These are phyloP conservation scores for Danio tinwini DNA, from an alignment of 2,797 vertebrate genomes.

Conservation along the genomic window DNA sequence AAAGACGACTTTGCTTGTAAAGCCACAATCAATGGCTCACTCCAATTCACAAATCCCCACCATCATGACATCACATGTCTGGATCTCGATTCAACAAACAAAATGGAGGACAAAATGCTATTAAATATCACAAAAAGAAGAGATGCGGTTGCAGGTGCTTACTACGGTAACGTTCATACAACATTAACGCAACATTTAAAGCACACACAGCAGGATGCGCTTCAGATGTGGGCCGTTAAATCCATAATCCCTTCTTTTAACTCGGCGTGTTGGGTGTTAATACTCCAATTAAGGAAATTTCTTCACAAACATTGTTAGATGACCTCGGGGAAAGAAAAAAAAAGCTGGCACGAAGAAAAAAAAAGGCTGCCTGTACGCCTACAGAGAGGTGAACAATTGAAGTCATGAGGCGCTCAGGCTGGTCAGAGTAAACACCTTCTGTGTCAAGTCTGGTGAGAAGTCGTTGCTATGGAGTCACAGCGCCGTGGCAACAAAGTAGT, in stretches of 20 bases:
- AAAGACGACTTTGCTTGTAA: constrained; percentile 36
- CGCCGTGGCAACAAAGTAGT: constrained; percentile 57
- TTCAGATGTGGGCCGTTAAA: constrained; percentile 52
- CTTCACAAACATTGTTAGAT: neutral
- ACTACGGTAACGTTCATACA: neutral
- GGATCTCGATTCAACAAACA: constrained; percentile 33
- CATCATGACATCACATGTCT: constrained; percentile 20
- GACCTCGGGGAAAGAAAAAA: neutral
- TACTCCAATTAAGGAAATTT: constrained; percentile 64
- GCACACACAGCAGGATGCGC: neutral
- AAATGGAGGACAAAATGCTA: constrained; percentile 46
- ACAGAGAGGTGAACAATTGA: constrained; percentile 70
- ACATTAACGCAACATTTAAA: neutral
- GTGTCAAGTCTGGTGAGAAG: constrained; percentile 59
- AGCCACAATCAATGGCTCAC: constrained; percentile 40
- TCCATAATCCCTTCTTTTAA: constrained; percentile 65
- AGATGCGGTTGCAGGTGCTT: neutral
- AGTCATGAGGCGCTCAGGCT: constrained; percentile 69
- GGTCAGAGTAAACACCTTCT: constrained; percentile 69
- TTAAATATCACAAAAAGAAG: neutral
- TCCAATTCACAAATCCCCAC: constrained; percentile 44
- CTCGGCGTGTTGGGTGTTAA: constrained; percentile 63
- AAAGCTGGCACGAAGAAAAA: too few species aligned
- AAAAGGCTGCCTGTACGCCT: constrained; percentile 42
- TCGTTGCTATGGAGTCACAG: constrained; percentile 65